Evolutionary conservation across 2,797 vertebrate species (phyloP).

Genomic region (Sebastes minor): DNA sequence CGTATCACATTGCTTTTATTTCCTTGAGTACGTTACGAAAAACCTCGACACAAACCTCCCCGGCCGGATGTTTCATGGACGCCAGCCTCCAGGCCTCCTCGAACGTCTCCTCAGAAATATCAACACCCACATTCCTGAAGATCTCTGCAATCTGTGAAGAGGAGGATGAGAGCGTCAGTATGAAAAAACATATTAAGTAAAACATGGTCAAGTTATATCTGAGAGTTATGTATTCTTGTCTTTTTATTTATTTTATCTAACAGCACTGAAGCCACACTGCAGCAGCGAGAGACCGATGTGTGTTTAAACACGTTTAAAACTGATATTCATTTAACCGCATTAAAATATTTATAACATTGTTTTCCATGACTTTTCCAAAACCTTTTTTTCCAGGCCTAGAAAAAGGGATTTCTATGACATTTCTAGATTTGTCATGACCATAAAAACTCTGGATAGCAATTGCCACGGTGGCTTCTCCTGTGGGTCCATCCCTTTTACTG

Average conservation of each 20-base stretch:
- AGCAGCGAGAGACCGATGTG: neutral
- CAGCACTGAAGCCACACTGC: neutral
- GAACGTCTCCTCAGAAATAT: slow-evolving; percentile 83
- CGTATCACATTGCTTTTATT: slow-evolving; percentile 69
- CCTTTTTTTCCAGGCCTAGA: neutral
- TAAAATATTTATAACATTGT: neutral
- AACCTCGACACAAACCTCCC: slow-evolving; percentile 86
- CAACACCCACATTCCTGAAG: slow-evolving; percentile 82
- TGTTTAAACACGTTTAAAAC: no score
- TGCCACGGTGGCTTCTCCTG: neutral
- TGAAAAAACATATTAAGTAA: neutral
- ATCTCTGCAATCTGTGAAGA: slow-evolving; percentile 85
- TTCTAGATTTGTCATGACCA: neutral
- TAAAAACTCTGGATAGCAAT: neutral
- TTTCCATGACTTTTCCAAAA: neutral
- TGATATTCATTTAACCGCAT: no score
- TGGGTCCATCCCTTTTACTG: neutral
- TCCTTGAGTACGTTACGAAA: slow-evolving; percentile 83
- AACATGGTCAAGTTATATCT: neutral
- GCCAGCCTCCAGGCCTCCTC: slow-evolving; percentile 89
- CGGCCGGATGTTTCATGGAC: slow-evolving; percentile 76
- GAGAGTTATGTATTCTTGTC: neutral
- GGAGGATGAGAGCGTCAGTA: neutral
- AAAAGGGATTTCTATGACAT: neutral
- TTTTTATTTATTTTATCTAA: neutral